A percentile compares a stretch with the other conserved stretches of the same genome.
phyloP scores from a whole-genome alignment of 2,888 invertebrate species.

The Stenoptilia bipunctidactyla region DNA sequence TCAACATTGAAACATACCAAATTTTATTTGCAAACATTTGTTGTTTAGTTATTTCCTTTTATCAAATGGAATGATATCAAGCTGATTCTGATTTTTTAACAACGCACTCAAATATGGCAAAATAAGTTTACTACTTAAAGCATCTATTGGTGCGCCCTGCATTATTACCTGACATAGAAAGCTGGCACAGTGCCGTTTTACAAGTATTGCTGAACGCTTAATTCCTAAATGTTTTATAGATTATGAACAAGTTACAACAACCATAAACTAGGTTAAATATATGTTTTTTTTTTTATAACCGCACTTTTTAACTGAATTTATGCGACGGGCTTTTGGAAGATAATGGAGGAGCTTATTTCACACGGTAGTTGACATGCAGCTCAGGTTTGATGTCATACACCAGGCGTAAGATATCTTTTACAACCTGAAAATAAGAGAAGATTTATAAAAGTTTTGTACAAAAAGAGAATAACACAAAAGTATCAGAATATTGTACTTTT shows the following conservation, averaged over 20 bases:
- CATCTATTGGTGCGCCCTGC: too few relatives aligned
- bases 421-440: conserved; percentile 81
- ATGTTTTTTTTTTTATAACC: neutral
- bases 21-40: too few relatives aligned
- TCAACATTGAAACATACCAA: conserved; percentile 15
- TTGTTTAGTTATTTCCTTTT: neutral
- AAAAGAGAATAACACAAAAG: too few relatives aligned
- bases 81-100: conserved; percentile 34
- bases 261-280: too few relatives aligned
- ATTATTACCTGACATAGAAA: too few relatives aligned
- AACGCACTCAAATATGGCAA: neutral
- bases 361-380: conserved; percentile 89
- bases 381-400: conserved; percentile 95
- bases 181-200: neutral
- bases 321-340: too few relatives aligned
- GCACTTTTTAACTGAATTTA: neutral
- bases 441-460: too few relatives aligned
- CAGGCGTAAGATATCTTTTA: conserved; percentile 82
- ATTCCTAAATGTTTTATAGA: too few relatives aligned
- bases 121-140: neutral
- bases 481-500: too few relatives aligned
- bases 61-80: conserved; percentile 59
- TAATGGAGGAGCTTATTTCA: conserved; percentile 24
- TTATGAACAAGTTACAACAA: too few relatives aligned
- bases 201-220: too few relatives aligned